Evolutionary conservation across 2,797 vertebrate species (phyloP), one percentile per base, ranked within the genome.

Genomic region (Megalops cyprinoides): DNA sequence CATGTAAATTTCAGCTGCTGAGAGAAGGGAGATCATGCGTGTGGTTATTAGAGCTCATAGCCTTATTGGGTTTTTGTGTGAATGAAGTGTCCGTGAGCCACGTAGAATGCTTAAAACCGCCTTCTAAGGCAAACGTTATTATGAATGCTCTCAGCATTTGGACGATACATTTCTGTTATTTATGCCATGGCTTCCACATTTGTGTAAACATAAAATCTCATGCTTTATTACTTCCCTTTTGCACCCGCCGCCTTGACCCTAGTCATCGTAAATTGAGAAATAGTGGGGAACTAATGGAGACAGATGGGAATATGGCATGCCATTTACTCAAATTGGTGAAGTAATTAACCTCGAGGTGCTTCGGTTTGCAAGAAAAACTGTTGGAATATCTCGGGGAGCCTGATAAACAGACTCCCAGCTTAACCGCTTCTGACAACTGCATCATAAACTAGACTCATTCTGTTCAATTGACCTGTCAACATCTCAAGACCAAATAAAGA

Each of bases 271-370:
- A 96, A 96, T 96, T 95, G 95, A 96, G 95, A 95, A 96, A 95
- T 96, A 96, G 95, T 95, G 94, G 93, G 94, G 92, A 95, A 93
- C 94, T 96, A 96, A 96, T 96, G 94, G 95, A 96, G 95, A 96
- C 95, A 96, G 95, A 96, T 96, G 95, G 95, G 95, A 95, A 96
- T 95, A 95, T 95, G 95, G 95, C 96, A 95, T 95, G 95, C 94
- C 95, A 96, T 96, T 96, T 96, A 96, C 96, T 96, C 94, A 96
- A 95, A 96, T 96, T 96, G 96, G 95, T 96, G 94, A 96, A 96
- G 95, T 96, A 96, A 96, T 96, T 96, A 96, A 96, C 96, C 96
- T 95, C 94, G 95, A 96, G 95, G 95, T 96, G 94, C 94, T 94
- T 81, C 81, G 94, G 94, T 95, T 95, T 94, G 94, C 91, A 95